phyloP scores from a whole-genome alignment of 2,797 vertebrate genomes.

The Megaceryle alcyon region DNA sequence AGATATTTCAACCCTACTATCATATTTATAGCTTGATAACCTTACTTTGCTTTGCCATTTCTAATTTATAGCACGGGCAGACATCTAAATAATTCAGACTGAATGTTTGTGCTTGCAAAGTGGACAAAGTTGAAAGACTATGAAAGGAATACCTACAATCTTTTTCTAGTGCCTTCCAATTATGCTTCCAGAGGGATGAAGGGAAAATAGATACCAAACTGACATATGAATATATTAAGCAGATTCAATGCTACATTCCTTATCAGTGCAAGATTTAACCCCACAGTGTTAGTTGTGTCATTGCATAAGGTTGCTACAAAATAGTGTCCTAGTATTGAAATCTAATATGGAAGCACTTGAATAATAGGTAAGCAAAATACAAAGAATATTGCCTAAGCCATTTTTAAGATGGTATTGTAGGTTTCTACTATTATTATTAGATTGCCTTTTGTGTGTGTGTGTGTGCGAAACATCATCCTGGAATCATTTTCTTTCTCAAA shows the following conservation, averaged over 20 bases:
- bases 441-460: neutral
- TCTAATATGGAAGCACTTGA: neutral
- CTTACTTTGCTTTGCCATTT: constrained; percentile 22
- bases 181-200: neutral
- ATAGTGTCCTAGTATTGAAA: neutral
- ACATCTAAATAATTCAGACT: constrained; percentile 45
- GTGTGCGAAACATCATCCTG: neutral
- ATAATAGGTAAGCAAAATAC: neutral
- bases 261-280: neutral
- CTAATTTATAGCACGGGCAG: constrained; percentile 31
- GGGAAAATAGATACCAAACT: neutral
- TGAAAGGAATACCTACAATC: neutral
- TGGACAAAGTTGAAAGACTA: neutral
- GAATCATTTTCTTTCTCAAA: neutral
- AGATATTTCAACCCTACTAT: constrained; percentile 6
- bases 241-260: fast-evolving
- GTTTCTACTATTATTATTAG: neutral
- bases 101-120: constrained; percentile 21
- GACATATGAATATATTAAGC: neutral
- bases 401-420: neutral
- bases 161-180: neutral
- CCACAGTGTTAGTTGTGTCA: neutral
- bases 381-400: neutral
- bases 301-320: neutral
- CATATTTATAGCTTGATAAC: constrained; percentile 33